Conservation (phyloP, 1,140 invertebrate species). For the Euura lappo region DNA sequence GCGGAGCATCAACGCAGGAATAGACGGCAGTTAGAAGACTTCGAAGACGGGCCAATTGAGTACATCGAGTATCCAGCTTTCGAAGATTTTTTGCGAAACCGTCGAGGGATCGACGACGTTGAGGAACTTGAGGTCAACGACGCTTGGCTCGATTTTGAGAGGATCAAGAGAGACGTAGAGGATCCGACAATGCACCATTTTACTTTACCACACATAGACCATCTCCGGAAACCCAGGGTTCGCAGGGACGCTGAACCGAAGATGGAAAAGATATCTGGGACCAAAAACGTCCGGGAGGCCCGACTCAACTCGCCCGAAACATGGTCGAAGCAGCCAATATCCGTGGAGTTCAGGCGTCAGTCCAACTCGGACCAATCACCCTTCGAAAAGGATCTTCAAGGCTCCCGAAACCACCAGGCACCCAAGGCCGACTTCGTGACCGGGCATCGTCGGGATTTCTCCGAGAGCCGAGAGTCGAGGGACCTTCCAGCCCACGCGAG, state of each 20-base stretch:
- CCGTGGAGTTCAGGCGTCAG: conserved; percentile 46
- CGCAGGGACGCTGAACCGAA: conserved; percentile 44
- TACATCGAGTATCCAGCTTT: conserved; percentile 25
- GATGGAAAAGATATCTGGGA: conserved; percentile 45
- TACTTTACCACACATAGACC: not conserved
- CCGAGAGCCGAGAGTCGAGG: conserved; percentile 42
- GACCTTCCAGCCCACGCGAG: conserved; percentile 36
- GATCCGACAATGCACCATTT: conserved; percentile 9
- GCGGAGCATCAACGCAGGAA: not conserved
- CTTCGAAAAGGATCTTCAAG: conserved; percentile 21
- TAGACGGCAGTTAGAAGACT: conserved; percentile 15
- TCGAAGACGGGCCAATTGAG: conserved; percentile 4
- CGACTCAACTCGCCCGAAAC: conserved; percentile 39
- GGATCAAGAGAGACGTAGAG: not conserved
- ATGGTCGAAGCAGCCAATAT: conserved; percentile 50
- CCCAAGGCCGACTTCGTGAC: conserved; percentile 52
- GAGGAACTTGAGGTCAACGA: conserved; percentile 18
- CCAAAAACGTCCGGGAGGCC: conserved; percentile 43
- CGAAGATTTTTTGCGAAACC: conserved; percentile 15
- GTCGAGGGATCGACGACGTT: conserved; percentile 20
- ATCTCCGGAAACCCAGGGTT: conserved; percentile 17
- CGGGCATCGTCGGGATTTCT: conserved; percentile 35
- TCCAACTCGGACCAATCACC: conserved; percentile 33
- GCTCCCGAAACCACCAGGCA: conserved; percentile 29
- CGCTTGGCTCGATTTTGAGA: not conserved